Percentiles rank a stretch among this genome's conserved stretches.
Evolutionary conservation across 1,140 invertebrate species (phyloP).

Genomic region (Nomia melanderi): DNA sequence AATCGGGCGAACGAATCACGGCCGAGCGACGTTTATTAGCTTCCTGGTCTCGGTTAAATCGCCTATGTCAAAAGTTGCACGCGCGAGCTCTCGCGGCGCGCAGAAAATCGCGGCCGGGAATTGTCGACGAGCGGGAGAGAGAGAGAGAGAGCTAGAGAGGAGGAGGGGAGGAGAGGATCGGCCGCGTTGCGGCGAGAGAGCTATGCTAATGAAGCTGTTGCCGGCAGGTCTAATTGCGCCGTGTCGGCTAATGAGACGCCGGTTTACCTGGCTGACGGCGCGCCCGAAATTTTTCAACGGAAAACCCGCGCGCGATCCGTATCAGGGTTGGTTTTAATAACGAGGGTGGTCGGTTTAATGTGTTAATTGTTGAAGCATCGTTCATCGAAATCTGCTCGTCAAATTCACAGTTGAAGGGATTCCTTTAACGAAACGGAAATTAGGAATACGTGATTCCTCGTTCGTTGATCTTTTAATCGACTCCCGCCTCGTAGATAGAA

Average conservation of each 20-base stretch:
- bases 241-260: constrained; percentile 13
- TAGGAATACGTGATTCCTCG: too few species aligned
- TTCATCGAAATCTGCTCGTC: too few species aligned
- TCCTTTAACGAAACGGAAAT: too few species aligned
- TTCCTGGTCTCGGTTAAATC: constrained; percentile 16
- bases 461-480: too few species aligned
- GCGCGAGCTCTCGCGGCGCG: neutral
- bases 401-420: too few species aligned
- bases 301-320: neutral
- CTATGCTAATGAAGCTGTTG: constrained; percentile 34
- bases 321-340: too few species aligned
- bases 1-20: constrained; percentile 4
- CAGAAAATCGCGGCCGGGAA: neutral
- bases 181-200: neutral
- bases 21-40: neutral
- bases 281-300: constrained; percentile 12
- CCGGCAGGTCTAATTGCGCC: constrained; percentile 30
- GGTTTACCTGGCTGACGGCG: neutral
- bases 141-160: neutral
- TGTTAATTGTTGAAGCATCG: too few species aligned
- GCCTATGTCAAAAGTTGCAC: neutral
- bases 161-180: neutral
- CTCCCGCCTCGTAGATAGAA: too few species aligned
- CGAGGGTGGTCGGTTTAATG: too few species aligned
- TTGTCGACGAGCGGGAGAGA: neutral